phyloP scores from a whole-genome alignment of 2,888 invertebrate genomes.

The Holacanthella duospinosa region DNA sequence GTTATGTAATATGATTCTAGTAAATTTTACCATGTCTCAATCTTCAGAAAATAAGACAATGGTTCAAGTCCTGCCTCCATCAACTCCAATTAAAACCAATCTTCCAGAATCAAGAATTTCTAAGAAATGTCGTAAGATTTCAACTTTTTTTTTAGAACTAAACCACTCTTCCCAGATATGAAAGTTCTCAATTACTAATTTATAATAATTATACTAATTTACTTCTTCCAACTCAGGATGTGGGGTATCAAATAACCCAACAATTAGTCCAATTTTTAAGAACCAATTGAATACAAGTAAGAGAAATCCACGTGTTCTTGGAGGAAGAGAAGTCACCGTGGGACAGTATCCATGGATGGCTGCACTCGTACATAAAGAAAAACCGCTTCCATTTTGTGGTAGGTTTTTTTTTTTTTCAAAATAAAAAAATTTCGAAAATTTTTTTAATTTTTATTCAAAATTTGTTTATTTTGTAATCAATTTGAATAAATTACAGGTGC shows the following conservation, averaged over 20 bases:
- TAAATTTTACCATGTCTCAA: conserved; percentile 20
- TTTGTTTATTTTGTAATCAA: not conserved
- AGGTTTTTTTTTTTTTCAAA: not conserved
- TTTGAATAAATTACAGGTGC: conserved; percentile 43
- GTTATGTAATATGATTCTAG: no score
- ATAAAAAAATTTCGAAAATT: not conserved
- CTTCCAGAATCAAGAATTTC: conserved; percentile 17
- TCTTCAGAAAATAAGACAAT: conserved; percentile 9
- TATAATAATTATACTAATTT: not conserved
- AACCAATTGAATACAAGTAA: conserved; percentile 5
- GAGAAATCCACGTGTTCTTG: conserved; percentile 28
- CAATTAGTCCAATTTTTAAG: not conserved
- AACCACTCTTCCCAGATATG: no score
- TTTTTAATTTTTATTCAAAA: not conserved
- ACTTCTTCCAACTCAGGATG: conserved; percentile 19
- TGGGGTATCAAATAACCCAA: conserved; percentile 26
- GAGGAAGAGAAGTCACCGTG: conserved; percentile 29
- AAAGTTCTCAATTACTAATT: no score
- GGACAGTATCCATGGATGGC: conserved; percentile 36
- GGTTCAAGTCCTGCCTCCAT: conserved; percentile 16
- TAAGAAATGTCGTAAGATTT: conserved; percentile 25
- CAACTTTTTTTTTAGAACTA: no score
- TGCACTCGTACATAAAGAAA: conserved; percentile 27
- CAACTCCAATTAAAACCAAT: conserved; percentile 13
- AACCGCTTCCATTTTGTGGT: conserved; percentile 60